Percentiles rank a stretch among this genome's conserved stretches.
phyloP scores from a whole-genome alignment of 2,797 vertebrate species.

The Spinus olivaceus region DNA sequence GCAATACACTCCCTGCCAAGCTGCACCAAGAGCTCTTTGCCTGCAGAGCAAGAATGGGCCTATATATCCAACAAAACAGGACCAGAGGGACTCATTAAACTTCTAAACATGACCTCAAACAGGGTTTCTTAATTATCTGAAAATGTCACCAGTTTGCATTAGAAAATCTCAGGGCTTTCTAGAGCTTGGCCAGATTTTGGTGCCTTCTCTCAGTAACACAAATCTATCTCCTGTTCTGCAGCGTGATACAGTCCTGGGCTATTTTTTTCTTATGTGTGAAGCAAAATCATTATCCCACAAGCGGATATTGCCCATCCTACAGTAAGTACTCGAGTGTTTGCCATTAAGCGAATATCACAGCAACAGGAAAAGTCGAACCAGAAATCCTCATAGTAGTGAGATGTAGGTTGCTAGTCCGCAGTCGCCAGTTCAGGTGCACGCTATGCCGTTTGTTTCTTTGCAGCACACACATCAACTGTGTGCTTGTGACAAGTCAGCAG shows the following conservation, averaged over 20 bases:
- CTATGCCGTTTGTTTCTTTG: not conserved
- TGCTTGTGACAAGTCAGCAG: not conserved
- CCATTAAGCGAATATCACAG: rapidly evolving
- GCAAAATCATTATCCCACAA: not conserved
- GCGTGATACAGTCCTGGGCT: not conserved
- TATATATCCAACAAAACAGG: not conserved
- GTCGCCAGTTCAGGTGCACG: not conserved
- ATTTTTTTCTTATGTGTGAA: not conserved
- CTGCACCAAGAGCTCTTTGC: not conserved
- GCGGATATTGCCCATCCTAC: not conserved
- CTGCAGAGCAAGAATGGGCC: not conserved
- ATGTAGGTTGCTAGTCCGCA: not conserved
- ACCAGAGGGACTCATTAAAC: not conserved
- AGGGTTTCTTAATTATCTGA: not conserved
- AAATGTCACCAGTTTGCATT: not conserved
- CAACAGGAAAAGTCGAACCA: not conserved
- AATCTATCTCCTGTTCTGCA: not conserved
- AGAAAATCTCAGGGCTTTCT: not conserved
- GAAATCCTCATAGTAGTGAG: rapidly evolving
- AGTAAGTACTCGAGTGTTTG: not conserved
- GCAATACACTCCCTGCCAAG: not conserved
- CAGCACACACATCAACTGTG: not conserved
- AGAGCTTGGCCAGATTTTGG: not conserved
- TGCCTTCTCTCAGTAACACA: not conserved
- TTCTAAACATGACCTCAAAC: constrained; percentile 5